A percentile compares a stretch with the other conserved stretches of the same genome.
phyloP scores from a whole-genome alignment of 2,888 invertebrate genomes.

The Linyphia triangularis region DNA sequence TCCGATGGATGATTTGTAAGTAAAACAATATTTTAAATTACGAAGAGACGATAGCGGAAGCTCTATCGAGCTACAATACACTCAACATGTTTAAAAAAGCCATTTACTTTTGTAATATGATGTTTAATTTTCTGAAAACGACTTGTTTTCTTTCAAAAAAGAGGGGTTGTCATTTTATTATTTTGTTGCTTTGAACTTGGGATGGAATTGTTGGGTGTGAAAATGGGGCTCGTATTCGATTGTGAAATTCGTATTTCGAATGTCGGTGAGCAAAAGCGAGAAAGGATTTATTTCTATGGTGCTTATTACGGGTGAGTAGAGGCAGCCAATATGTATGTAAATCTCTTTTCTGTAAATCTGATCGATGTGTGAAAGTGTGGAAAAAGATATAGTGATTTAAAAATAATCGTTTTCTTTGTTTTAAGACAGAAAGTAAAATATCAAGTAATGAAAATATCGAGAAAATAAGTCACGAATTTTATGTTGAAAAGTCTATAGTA shows the following conservation, averaged over 20 bases:
- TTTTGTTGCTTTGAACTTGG: background rate
- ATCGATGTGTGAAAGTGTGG: too few species aligned
- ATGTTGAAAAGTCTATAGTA: too few species aligned
- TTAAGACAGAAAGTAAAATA: too few species aligned
- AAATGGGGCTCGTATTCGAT: background rate
- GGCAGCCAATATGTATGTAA: constrained; percentile 28
- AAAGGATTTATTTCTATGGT: constrained; percentile 1
- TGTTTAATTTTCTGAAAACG: background rate
- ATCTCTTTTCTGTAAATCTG: too few species aligned
- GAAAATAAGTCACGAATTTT: too few species aligned
- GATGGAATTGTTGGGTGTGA: background rate
- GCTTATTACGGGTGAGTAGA: constrained; percentile 8
- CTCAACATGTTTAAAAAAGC: background rate
- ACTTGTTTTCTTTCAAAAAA: background rate
- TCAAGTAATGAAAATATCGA: too few species aligned
- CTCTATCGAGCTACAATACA: background rate
- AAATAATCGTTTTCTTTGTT: too few species aligned
- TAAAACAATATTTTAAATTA: background rate
- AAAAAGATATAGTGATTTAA: too few species aligned
- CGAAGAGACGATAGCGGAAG: background rate
- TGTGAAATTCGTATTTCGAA: constrained; percentile 15
- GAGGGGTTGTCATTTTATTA: background rate
- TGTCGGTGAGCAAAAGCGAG: background rate
- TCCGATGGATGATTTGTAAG: too few species aligned
- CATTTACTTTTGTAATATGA: background rate